Evolutionary conservation across 2,113 vertebrate genomes (phyloP), one percentile per base, ranked within the genome.

Genomic region (Channa argus): DNA sequence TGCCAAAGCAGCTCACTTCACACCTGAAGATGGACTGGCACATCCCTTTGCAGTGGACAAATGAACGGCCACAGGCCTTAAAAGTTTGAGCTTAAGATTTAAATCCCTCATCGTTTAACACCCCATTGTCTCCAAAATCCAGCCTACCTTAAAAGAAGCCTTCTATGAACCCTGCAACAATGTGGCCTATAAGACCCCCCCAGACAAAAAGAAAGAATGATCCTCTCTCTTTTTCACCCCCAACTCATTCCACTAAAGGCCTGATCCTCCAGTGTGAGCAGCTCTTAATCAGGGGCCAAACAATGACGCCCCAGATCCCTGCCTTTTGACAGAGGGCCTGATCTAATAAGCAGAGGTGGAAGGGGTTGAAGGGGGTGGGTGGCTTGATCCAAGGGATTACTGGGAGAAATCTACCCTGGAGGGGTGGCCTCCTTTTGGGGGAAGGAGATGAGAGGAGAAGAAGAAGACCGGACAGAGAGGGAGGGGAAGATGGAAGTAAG

Each of bases 251-350:
- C 87, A 51, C 83, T 74, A 74, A 77, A 88, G 81, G 75, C 79
- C 82, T 89, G 89, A 89, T 90, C 90, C 89, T 90, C 73, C 60
- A 51, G 70, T 74, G 88, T 89, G 84, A 93, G 92, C 89, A 92
- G 89, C 93, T 94, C 92, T 94, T 94, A 94, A 94, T 94, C 92
- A 92, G 86, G 80, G 80, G 76, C 83, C 93, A 92, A 92, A 94
- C 94, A 94, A 94, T 91, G 90, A 76, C 77, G 83, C 80, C 74
- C 83, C 60, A 69, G 80, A 88, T 92, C 89, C 87, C 81, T 78
- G 85, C 83, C 91, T 85, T 86, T 62, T 85, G 88, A 89, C 80
- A 50, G 83, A 79, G 84, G 82, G 64, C 64, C 86, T 93, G 92
- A 93, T 92, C 92, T 93, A 91, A 94, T 93, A 92, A 92, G 83